Conservation (phyloP, 2,888 invertebrate genomes). For the Antheraea assamensis region DNA sequence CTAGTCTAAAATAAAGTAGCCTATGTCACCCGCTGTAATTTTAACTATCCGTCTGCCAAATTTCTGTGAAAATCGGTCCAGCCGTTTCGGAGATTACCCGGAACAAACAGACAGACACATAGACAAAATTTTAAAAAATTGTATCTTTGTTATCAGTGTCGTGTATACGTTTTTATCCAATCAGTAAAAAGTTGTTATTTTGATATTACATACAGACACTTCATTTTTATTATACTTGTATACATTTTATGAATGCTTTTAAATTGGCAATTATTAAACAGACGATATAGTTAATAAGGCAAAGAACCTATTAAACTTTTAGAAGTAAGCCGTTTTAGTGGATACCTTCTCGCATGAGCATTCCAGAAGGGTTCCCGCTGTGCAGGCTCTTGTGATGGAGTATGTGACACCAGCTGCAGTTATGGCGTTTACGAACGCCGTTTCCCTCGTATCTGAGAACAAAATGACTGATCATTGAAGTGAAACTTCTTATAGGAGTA, state of each 20-base stretch:
- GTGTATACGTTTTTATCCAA: no score
- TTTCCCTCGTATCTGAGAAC: constrained; percentile 92
- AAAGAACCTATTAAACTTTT: not conserved
- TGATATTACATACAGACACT: no score
- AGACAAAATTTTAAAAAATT: no score
- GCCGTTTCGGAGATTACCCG: no score
- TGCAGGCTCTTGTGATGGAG: constrained; percentile 94
- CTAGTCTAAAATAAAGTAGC: no score
- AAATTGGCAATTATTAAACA: not conserved
- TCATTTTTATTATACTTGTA: not conserved
- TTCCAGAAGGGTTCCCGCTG: constrained; percentile 91
- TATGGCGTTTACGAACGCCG: constrained; percentile 95
- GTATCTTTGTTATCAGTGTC: no score
- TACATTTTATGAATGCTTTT: not conserved
- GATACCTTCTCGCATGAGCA: constrained; percentile 91
- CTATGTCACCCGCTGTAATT: no score
- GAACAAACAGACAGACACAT: no score
- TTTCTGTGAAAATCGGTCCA: no score
- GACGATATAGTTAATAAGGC: not conserved
- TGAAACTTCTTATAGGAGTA: no score
- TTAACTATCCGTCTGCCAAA: no score
- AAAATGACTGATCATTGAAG: constrained; percentile 21
- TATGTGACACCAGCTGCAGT: constrained; percentile 95
- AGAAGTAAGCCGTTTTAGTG: not conserved
- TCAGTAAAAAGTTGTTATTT: no score